phyloP scores from a whole-genome alignment of 2,888 invertebrate genomes.

The Cryptocephalus primarius region DNA sequence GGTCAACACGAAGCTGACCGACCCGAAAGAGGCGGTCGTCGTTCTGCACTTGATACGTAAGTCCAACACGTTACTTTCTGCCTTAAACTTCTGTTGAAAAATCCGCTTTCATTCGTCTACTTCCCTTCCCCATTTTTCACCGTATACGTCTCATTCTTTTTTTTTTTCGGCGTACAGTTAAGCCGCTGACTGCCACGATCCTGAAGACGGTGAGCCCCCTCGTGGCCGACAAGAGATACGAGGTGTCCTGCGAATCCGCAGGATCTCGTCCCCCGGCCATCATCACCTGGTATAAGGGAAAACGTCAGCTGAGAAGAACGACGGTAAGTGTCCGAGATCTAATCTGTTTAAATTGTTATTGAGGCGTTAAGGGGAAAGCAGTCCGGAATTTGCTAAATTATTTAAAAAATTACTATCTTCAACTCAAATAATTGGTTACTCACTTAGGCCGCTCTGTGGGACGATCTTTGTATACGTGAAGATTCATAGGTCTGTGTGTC shows the following conservation, averaged over 20 bases:
- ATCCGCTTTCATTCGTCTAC: neutral
- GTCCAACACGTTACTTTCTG: too few species aligned
- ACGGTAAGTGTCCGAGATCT: conserved; percentile 44
- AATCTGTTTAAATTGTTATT: neutral
- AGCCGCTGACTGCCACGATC: conserved; percentile 72
- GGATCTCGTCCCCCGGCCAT: conserved; percentile 79
- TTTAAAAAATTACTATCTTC: too few species aligned
- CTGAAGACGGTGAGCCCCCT: conserved; percentile 57
- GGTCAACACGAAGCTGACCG: conserved; percentile 71
- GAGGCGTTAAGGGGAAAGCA: neutral
- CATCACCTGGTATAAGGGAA: conserved; percentile 84
- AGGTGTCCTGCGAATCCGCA: conserved; percentile 72
- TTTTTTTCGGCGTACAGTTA: conserved; percentile 45
- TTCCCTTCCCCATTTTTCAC: neutral
- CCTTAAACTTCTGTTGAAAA: too few species aligned
- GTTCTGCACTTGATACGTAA: conserved; percentile 71
- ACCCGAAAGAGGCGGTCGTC: conserved; percentile 65
- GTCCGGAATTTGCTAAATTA: too few species aligned
- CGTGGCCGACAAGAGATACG: conserved; percentile 73
- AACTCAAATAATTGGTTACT: too few species aligned
- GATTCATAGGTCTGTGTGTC: too few species aligned
- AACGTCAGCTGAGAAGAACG: conserved; percentile 66
- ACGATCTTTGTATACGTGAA: too few species aligned
- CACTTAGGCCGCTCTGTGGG: too few species aligned
- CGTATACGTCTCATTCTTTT: neutral